Evolutionary conservation across 2,888 invertebrate genomes (phyloP), one percentile per base, ranked within the genome.

Genomic region (Aleiodes alternator): DNA sequence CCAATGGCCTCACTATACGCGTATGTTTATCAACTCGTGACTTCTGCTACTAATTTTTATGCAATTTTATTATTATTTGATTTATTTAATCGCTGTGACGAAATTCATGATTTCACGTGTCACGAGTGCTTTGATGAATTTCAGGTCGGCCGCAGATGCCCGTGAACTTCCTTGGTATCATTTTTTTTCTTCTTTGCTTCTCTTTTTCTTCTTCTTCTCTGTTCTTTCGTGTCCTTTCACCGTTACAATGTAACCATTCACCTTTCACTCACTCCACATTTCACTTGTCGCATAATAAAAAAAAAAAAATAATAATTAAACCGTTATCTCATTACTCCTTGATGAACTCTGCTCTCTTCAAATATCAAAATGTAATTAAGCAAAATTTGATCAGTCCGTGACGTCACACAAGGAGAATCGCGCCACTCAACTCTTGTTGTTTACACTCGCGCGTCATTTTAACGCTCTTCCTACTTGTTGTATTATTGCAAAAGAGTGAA

Each of bases 381-480:
- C 14, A 61, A 72, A 38, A 38, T 48, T 53, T 51, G 50, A 14
- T 66, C 57, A 51, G 55, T 70, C 71, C 75, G 75, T 76, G 75
- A 76, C 75, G 75, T 76, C 75, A 76, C 68, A 56, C 29, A 50
- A 55, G 16, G 56, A 66, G 71, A 70, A 57, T 71, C 75, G 75
- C 75, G 75, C 75, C 72, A 72, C 75, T 76, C 71, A 59, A 55
- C 31, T 55, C 43, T 61, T 8, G 23, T 66, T 75, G 72, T 76
- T 76, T 76, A 76, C 75, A 72, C 72, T 68, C 66, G 57, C 72
- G 72, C 75, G 75, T 76, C 75, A 76, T 76, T 72, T 66, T 50
- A 64, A n/a, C 48, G 57, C 43, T 70, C 14, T 43, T 64, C 48
- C 23, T 48, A 14, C 14, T 43, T 23, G 48, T 16, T 23, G 23